Base-by-base conservation (phyloP, 2,797 vertebrate genomes). In the Saxicola maurus region DNA sequence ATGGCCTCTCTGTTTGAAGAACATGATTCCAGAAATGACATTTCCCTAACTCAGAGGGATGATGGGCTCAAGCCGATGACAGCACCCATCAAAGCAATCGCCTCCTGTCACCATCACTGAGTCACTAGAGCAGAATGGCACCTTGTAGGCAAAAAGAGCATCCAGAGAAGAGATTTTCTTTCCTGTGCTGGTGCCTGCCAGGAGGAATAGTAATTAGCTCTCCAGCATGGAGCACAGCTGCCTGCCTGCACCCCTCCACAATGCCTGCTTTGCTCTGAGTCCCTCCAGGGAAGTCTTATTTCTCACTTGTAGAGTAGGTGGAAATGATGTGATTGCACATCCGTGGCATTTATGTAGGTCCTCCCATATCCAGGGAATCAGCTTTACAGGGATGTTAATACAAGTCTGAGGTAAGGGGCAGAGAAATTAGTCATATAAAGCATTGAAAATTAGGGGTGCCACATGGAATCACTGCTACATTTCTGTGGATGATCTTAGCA, bases 71-170 rank as follows among this genome's bases (percentile, higher is more conserved):
- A 85, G 55, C 31, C 0, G 6, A 31, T 64, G 66, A 90, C 94
- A 94, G 82, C 72, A 86, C 62, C 79, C 75, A 89, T 87, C 61
- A 92, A 62, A 42, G 38, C 66, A 90, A 92, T 93, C 49, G 9
- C 84, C 91, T 93, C 55, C 82, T 87, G 87, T 94, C 92, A 94
- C 82, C 5, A 2, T 66, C 78, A 85, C 75, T 85, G 83, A 96
- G 77, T 95, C 80, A 82, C 80, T 60, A 57, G 83, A 53, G 51
- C 90, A 89, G 85, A 89, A 84, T 87, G 76, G 77, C 84, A 93
- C 45, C 86, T 77, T 91, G 85, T n/a, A 79, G 53, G 77, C 72
- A 92, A 92, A 91, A 94, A 86, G 81, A 92, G 31, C 87, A 93
- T 72, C 61, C 69, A 85, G 31, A 89, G 55, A 62, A 90, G 69